A percentile compares a stretch with the other conserved stretches of the same genome.
phyloP scores from a whole-genome alignment of 2,797 vertebrate genomes.

The Mionectes olivaceus region DNA sequence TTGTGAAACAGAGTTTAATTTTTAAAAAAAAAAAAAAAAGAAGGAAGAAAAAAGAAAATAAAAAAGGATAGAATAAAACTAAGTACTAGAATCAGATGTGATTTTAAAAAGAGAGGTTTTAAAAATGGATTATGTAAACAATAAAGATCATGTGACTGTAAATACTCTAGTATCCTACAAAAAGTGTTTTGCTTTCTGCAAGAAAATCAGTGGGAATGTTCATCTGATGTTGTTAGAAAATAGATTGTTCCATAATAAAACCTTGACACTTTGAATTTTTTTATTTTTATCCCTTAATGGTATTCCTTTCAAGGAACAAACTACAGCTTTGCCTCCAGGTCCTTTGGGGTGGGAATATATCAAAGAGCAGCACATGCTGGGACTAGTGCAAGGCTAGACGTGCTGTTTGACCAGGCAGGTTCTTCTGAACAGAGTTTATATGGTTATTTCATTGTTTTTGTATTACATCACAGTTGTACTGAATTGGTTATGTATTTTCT shows the following conservation, averaged over 20 bases:
- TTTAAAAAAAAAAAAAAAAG: background rate
- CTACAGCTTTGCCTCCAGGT: background rate
- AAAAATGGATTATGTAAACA: background rate
- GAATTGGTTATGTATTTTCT: background rate
- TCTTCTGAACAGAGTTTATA: background rate
- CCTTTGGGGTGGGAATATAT: background rate
- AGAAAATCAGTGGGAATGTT: background rate
- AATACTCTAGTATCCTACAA: background rate
- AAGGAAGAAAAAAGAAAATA: too few species aligned
- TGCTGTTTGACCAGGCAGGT: background rate
- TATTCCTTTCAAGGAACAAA: background rate
- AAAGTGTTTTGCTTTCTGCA: background rate
- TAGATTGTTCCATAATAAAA: background rate
- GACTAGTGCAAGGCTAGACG: background rate
- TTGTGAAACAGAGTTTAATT: background rate
- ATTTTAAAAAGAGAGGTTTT: background rate
- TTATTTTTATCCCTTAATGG: background rate
- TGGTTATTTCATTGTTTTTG: background rate
- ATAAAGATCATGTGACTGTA: background rate
- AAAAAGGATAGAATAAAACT: background rate
- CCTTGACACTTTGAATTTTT: background rate
- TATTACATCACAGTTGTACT: background rate
- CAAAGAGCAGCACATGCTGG: background rate
- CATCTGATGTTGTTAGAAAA: background rate
- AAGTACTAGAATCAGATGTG: background rate